A percentile compares a stretch with the other conserved stretches of the same genome.
Evolutionary conservation across 1,140 invertebrate species (phyloP).

Genomic region (Drosophila repletoides): DNA sequence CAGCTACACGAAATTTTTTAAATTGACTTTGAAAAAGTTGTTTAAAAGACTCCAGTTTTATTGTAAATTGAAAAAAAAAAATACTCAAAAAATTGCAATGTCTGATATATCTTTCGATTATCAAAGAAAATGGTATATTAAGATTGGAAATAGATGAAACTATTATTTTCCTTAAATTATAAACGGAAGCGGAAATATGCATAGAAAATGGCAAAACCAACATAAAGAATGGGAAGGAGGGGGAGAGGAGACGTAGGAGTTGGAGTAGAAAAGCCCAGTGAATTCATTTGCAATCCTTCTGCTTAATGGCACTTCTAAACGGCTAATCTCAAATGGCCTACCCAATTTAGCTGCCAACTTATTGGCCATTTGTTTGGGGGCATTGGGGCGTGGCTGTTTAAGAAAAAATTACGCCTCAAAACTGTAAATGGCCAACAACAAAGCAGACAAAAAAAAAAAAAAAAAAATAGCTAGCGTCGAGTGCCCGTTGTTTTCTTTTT

Average conservation of each 20-base stretch:
- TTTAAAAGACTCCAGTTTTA: too few species aligned
- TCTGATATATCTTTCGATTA: too few species aligned
- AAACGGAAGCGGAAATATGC: too few species aligned
- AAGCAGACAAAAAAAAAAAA: conserved; percentile 39
- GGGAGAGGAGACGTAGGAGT: not conserved
- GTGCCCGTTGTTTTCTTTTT: too few species aligned
- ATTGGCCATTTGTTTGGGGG: conserved; percentile 44
- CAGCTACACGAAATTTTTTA: too few species aligned
- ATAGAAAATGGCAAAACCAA: not conserved
- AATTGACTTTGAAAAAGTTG: too few species aligned
- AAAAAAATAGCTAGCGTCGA: conserved; percentile 11
- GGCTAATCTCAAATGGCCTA: conserved; percentile 62
- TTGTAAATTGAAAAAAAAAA: too few species aligned
- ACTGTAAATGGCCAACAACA: conserved; percentile 67
- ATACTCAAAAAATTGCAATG: too few species aligned
- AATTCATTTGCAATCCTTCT: conserved; percentile 51
- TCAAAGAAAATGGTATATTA: too few species aligned
- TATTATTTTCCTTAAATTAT: too few species aligned
- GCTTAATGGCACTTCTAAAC: conserved; percentile 42
- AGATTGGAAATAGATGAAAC: too few species aligned
- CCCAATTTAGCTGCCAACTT: conserved; percentile 47
- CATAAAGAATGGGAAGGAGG: not conserved
- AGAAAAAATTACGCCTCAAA: conserved; percentile 73
- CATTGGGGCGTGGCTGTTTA: conserved; percentile 60
- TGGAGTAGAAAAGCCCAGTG: conserved; percentile 22